Conservation (phyloP, 1,140 invertebrate genomes). For the Neuroterus valhalla region DNA sequence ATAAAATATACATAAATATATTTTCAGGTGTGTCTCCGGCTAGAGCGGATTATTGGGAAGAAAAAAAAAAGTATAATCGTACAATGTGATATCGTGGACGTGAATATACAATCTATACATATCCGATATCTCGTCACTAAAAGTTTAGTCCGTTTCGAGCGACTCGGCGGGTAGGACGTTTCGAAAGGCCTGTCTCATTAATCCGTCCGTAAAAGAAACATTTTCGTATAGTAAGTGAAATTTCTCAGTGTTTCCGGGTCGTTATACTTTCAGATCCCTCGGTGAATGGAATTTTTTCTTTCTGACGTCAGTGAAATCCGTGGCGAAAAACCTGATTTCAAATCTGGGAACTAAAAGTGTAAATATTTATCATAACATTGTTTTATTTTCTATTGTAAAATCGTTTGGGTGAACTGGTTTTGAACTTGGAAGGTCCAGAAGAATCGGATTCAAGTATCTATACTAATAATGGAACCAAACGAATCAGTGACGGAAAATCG, state of each 20-base stretch:
- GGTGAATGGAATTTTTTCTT: neutral
- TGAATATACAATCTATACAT: conserved; percentile 45
- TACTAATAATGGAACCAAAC: too few relatives aligned
- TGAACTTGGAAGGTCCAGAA: too few relatives aligned
- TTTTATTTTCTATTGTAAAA: too few relatives aligned
- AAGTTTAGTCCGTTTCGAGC: conserved; percentile 58
- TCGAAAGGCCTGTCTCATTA: conserved; percentile 26
- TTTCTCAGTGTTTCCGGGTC: conserved; percentile 8
- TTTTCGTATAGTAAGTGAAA: conserved; percentile 30
- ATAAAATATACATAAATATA: neutral
- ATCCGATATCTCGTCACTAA: conserved; percentile 50
- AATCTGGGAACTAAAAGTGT: too few relatives aligned
- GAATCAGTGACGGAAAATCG: conserved; percentile 36
- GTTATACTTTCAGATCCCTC: neutral
- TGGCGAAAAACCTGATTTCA: too few relatives aligned
- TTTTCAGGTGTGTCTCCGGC: too few relatives aligned
- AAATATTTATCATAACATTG: too few relatives aligned
- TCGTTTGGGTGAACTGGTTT: too few relatives aligned
- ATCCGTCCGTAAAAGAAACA: conserved; percentile 15
- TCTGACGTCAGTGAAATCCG: neutral
- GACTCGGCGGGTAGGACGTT: conserved; percentile 41
- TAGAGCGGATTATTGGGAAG: too few relatives aligned
- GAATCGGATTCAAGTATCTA: too few relatives aligned
- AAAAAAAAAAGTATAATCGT: conserved; percentile 55
- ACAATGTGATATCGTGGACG: conserved; percentile 61